Evolutionary conservation across 2,113 vertebrate species (phyloP).

Genomic region (zebrafish (Danio rerio)): DNA sequence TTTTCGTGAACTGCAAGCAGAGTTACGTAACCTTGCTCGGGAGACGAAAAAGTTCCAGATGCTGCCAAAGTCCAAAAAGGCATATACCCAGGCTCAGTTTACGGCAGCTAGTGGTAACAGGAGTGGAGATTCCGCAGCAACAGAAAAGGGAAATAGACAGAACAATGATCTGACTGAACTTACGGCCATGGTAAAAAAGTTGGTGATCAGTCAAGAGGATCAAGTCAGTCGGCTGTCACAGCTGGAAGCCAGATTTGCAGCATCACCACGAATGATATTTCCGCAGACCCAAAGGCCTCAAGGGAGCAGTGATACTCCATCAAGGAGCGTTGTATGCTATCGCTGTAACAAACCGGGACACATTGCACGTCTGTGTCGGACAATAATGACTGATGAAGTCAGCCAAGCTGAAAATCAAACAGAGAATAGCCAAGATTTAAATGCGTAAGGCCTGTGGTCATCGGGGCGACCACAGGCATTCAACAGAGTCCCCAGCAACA

Average conservation of each 20-base stretch:
- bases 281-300: constrained; percentile 4
- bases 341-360: not conserved
- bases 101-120: not conserved
- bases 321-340: not conserved
- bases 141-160: not conserved
- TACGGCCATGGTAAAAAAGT: no score
- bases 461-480: constrained; percentile 13
- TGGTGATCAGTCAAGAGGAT: constrained; percentile 7
- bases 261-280: not conserved
- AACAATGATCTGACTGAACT: constrained; percentile 4
- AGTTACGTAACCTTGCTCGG: not conserved
- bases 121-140: not conserved
- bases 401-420: no score
- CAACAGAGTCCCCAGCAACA: not conserved
- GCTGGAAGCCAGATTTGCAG: constrained; percentile 17
- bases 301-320: not conserved
- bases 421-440: constrained; percentile 23
- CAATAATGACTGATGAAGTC: no score
- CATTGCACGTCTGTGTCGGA: no score
- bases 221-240: not conserved
- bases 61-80: not conserved
- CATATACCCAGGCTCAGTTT: not conserved
- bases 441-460: constrained; percentile 17
- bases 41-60: constrained; percentile 6
- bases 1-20: constrained; percentile 20